Evolutionary conservation across 2,888 invertebrate species (phyloP).

Genomic region (Amphipyra berbera): DNA sequence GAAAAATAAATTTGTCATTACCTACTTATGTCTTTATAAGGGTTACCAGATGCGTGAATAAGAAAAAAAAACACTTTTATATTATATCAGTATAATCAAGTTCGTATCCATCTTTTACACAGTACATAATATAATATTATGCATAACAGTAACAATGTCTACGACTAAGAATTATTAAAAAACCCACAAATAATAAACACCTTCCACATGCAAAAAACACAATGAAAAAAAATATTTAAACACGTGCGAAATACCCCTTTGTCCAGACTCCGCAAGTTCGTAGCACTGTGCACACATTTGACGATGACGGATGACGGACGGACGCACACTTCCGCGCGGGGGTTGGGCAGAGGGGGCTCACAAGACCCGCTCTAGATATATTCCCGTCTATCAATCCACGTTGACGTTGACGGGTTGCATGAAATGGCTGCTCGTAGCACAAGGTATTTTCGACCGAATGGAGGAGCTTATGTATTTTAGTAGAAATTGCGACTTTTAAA

Average conservation of each 20-base stretch:
- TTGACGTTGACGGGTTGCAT: constrained; percentile 79
- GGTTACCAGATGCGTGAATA: no score
- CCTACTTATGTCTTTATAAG: no score
- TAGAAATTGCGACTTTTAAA: constrained; percentile 38
- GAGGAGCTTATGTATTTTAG: constrained; percentile 53
- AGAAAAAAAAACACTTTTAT: no score
- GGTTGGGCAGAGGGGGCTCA: constrained; percentile 56
- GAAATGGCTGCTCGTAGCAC: constrained; percentile 63
- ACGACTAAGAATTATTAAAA: no score
- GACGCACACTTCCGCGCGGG: constrained; percentile 66
- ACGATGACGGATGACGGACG: constrained; percentile 82
- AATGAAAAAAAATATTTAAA: constrained; percentile 10
- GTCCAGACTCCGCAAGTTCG: constrained; percentile 51
- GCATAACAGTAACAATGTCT: not conserved
- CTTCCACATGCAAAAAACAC: not conserved
- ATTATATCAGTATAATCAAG: no score
- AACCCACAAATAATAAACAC: not conserved
- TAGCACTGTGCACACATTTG: constrained; percentile 67
- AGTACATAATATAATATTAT: not conserved
- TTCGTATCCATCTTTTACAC: no score
- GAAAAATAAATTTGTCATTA: not conserved
- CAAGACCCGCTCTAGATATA: constrained; percentile 77
- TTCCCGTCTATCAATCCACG: constrained; percentile 79
- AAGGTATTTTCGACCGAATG: constrained; percentile 61
- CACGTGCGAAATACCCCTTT: constrained; percentile 56